A percentile compares a stretch with the other conserved stretches of the same genome.
Conservation (phyloP, 2,888 invertebrate genomes). For the Eurytoma adleriae region DNA sequence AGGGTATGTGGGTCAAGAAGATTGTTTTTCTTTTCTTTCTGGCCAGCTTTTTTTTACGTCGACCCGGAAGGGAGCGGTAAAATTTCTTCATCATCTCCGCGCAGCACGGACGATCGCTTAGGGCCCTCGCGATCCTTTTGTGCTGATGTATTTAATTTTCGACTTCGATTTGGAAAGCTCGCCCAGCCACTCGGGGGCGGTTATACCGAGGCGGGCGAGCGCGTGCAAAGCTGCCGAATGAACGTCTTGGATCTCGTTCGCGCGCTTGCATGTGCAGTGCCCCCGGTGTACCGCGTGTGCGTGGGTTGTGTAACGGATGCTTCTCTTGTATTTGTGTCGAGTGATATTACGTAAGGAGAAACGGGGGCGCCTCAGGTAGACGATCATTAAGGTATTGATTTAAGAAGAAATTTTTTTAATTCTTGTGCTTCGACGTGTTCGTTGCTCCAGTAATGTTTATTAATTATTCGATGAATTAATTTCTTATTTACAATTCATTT, state of each 20-base stretch:
- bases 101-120: too few relatives aligned
- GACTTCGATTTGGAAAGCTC: not conserved
- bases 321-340: conserved; percentile 4
- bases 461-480: too few relatives aligned
- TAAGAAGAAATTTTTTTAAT: too few relatives aligned
- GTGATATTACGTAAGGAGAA: not conserved
- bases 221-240: not conserved
- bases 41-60: conserved; percentile 1
- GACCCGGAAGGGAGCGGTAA: not conserved
- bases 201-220: not conserved
- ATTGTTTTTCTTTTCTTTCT: conserved; percentile 36
- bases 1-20: conserved; percentile 42
- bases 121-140: not conserved
- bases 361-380: too few relatives aligned
- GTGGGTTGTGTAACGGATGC: not conserved
- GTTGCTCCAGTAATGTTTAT: too few relatives aligned
- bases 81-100: conserved; percentile 29
- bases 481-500: too few relatives aligned
- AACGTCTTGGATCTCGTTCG: not conserved
- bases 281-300: too few relatives aligned
- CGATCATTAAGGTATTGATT: too few relatives aligned
- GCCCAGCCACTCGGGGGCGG: not conserved
- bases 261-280: too few relatives aligned
- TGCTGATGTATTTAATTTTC: not conserved
- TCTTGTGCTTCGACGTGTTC: too few relatives aligned